These are phyloP conservation scores for Mamestra brassicae DNA, from an alignment of 2,888 invertebrate species.

Conservation along the genomic window DNA sequence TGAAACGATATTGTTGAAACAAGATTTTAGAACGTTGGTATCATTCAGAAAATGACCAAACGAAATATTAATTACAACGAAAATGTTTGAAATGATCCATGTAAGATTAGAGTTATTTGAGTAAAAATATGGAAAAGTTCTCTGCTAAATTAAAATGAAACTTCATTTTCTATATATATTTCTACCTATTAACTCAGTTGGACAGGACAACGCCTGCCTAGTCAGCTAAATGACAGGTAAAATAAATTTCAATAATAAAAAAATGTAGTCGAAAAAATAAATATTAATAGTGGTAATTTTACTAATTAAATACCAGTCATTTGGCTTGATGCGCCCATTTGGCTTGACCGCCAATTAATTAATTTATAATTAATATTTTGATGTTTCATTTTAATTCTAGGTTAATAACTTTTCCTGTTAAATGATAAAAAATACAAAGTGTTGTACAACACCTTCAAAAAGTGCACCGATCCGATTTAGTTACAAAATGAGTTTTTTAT, in stretches of 20 bases:
- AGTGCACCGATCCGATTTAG: neutral
- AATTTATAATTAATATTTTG: neutral
- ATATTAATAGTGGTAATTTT: neutral
- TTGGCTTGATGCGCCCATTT: neutral
- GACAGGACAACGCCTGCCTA: too few relatives aligned
- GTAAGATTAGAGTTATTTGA: too few relatives aligned
- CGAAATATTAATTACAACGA: neutral
- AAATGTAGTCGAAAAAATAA: too few relatives aligned
- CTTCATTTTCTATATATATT: too few relatives aligned
- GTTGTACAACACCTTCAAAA: neutral
- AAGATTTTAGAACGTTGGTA: neutral
- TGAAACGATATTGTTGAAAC: neutral
- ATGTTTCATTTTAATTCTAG: neutral
- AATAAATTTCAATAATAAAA: too few relatives aligned
- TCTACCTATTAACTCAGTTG: too few relatives aligned
- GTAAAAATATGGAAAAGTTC: too few relatives aligned
- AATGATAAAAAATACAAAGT: neutral
- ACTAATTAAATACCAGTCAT: neutral
- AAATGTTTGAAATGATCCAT: too few relatives aligned
- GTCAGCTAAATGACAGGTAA: too few relatives aligned
- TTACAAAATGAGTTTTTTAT: neutral
- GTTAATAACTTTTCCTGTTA: neutral
- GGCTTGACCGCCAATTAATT: neutral
- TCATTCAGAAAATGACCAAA: neutral
- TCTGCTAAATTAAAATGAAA: neutral